phyloP scores from a whole-genome alignment of 2,113 vertebrate genomes.

The Dascyllus trimaculatus region DNA sequence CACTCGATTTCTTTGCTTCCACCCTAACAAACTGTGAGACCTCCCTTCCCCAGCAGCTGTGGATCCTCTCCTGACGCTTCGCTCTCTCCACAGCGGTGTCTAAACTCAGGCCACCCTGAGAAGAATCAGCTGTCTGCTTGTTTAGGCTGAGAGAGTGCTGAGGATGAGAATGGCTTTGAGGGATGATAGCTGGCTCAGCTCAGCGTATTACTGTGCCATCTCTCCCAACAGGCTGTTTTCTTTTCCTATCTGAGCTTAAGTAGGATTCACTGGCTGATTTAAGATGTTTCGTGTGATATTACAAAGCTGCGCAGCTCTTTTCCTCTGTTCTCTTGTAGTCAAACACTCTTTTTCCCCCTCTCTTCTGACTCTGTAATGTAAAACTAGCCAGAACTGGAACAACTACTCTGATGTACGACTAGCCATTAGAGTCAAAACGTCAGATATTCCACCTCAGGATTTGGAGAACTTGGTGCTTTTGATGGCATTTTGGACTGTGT shows the following conservation, averaged over 20 bases:
- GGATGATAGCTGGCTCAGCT: neutral
- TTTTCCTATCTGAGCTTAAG: neutral
- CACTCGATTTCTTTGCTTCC: neutral
- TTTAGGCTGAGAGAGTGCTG: constrained; percentile 53
- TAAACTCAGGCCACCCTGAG: constrained; percentile 58
- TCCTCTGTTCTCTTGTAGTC: neutral
- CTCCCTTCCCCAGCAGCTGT: constrained; percentile 55
- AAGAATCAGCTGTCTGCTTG: constrained; percentile 59
- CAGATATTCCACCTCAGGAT: too few relatives aligned
- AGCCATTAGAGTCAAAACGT: too few relatives aligned
- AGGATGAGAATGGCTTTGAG: constrained; percentile 29
- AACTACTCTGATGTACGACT: too few relatives aligned
- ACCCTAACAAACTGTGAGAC: neutral
- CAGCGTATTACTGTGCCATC: constrained; percentile 1
- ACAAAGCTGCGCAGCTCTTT: neutral
- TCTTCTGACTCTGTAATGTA: neutral
- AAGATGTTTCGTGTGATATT: neutral
- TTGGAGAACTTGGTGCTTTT: too few relatives aligned
- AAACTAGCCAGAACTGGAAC: neutral
- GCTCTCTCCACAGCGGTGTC: constrained; percentile 2
- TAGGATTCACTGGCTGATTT: constrained; percentile 7
- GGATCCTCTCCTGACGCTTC: constrained; percentile 47
- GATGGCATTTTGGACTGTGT: too few relatives aligned
- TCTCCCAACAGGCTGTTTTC: neutral
- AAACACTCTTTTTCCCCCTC: neutral